These are phyloP conservation scores for Cladorhizidae sp. DNA, from an alignment of 37 sponge, comb jelly and placozoan genomes.

Conservation along the genomic window DNA sequence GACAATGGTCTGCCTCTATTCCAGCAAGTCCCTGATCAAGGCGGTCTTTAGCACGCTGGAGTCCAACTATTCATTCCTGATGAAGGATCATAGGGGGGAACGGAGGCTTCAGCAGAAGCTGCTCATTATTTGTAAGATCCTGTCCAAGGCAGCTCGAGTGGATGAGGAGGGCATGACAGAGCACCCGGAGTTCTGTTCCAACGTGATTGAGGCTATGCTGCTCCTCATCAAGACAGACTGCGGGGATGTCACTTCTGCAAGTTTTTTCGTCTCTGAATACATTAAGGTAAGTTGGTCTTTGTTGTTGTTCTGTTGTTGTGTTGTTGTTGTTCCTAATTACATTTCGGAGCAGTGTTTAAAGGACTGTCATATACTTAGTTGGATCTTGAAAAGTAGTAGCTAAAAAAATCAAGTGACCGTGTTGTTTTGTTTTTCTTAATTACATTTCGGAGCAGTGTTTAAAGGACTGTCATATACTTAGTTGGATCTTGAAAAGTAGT, in stretches of 20 bases:
- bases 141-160: constrained; percentile 18
- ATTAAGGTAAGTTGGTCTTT: constrained; percentile 21
- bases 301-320: too few relatives aligned
- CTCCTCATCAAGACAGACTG: not conserved
- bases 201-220: constrained; percentile 10
- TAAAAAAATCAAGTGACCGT: too few relatives aligned
- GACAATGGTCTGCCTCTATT: constrained; percentile 4
- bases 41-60: constrained; percentile 17
- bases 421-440: too few relatives aligned
- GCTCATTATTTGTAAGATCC: not conserved
- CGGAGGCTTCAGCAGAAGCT: not conserved
- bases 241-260: not conserved
- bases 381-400: too few relatives aligned
- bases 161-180: not conserved
- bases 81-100: not conserved
- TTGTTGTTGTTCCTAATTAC: too few relatives aligned
- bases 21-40: not conserved
- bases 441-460: too few relatives aligned
- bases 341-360: too few relatives aligned
- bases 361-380: too few relatives aligned
- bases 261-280: constrained; percentile 4
- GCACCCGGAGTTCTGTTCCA: constrained; percentile 3
- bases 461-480: too few relatives aligned
- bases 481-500: too few relatives aligned
- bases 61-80: constrained; percentile 1